Percentiles rank a stretch among this genome's conserved stretches.
phyloP scores from a whole-genome alignment of 53 echinoderm and acorn worm genomes.

The Holothuria leucospilota region DNA sequence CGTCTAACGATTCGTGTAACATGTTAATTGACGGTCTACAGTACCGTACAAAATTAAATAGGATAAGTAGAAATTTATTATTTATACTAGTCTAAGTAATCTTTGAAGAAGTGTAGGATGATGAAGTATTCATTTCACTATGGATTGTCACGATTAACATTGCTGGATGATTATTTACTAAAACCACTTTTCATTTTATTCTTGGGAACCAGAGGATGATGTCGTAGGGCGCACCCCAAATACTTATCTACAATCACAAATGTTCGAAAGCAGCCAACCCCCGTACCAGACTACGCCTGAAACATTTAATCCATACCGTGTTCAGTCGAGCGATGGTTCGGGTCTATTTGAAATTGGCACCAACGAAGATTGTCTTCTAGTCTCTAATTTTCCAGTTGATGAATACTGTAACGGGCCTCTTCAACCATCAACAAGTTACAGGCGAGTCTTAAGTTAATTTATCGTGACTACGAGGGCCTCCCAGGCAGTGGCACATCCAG shows the following conservation, averaged over 20 bases:
- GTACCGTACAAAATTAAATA: no score
- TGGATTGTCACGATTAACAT: no score
- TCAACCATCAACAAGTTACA: conserved; percentile 59
- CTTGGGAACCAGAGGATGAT: background rate
- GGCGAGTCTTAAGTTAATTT: conserved; percentile 33
- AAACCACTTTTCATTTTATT: background rate
- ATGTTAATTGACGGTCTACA: no score
- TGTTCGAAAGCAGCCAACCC: background rate
- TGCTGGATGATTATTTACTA: no score
- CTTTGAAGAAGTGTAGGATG: no score
- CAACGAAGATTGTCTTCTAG: conserved; percentile 16
- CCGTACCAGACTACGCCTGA: conserved; percentile 55
- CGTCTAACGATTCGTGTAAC: no score
- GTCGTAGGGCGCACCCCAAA: conserved; percentile 12
- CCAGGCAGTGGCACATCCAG: no score
- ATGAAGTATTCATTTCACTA: no score
- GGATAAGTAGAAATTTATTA: no score
- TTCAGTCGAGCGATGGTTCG: conserved; percentile 1
- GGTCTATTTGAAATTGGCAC: conserved; percentile 51
- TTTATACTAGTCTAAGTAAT: no score
- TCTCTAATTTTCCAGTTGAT: conserved; percentile 5
- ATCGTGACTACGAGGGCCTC: no score
- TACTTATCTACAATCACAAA: conserved; percentile 19
- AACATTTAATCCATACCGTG: conserved; percentile 33
- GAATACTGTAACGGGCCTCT: conserved; percentile 76